Evolutionary conservation across 2,888 invertebrate species (phyloP).

Genomic region (Ennomos fuscantarius): DNA sequence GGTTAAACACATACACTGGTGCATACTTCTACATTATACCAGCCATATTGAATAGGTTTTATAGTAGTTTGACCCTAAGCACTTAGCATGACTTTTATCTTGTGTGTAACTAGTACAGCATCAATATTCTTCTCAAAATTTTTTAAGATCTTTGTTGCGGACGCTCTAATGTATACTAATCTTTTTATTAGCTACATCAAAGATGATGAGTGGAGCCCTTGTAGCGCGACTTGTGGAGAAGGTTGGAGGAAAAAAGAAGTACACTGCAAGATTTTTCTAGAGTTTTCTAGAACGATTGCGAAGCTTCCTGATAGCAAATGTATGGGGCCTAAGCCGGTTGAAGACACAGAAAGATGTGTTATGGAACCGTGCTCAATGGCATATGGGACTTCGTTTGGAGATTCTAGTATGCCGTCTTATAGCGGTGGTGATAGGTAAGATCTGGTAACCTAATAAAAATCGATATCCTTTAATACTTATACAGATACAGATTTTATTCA

Average conservation of each 20-base stretch:
- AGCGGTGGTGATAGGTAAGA: conserved; percentile 72
- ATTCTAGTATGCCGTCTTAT: conserved; percentile 74
- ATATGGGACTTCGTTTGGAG: conserved; percentile 83
- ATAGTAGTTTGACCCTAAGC: conserved; percentile 62
- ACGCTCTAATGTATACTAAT: background rate
- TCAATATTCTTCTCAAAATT: conserved; percentile 16
- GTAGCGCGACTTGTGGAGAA: conserved; percentile 96
- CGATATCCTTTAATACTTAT: no score
- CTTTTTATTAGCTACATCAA: conserved; percentile 91
- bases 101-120: conserved; percentile 53
- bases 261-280: conserved; percentile 97
- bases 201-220: conserved; percentile 95
- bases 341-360: conserved; percentile 92
- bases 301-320: conserved; percentile 95
- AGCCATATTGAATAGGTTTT: conserved; percentile 70
- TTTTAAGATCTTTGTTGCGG: background rate
- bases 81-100: conserved; percentile 68
- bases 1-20: conserved; percentile 67
- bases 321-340: conserved; percentile 92
- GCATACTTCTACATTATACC: conserved; percentile 84
- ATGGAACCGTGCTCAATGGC: conserved; percentile 91
- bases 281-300: conserved; percentile 95
- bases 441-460: background rate
- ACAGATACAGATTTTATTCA: no score
- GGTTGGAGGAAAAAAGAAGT: conserved; percentile 94